Evolutionary conservation across 2,888 invertebrate genomes (phyloP), one percentile per base, ranked within the genome.

Genomic region (Drosophila infuscata): DNA sequence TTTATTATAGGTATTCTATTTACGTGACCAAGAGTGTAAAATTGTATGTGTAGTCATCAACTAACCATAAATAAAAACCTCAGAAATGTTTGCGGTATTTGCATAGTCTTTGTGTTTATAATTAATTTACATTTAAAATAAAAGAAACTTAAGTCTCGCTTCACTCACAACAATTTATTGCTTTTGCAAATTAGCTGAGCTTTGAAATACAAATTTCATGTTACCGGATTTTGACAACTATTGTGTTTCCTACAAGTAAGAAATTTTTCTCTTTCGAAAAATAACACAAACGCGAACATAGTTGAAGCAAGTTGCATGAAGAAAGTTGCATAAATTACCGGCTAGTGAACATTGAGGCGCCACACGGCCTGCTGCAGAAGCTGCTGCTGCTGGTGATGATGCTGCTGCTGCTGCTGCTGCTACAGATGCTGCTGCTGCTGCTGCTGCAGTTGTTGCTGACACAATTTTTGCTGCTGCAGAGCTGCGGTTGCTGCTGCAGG

Each of bases 381-480:
- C 68, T 65, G 68, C 70, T 65, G 68, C 70, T 78, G 70, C 56
- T 57, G 67, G 30, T 59, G 73, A 12, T 61, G 70, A 33, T 60
- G 67, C 30, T 59, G 73, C 29, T 60, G 70, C 33, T 62, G 60
- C 33, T 60, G 58, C 11, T 54, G 56, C n/a, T 51, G 74, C 32
- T 35, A 70, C 66, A 70, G 82, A 80, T 76, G 72, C 65, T 71
- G 82, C 81, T 76, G 72, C 65, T 71, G 82, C 81, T 76, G 80
- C 75, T 70, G 72, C 78, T 84, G 87, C 83, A 83, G 66, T 17
- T 71, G 74, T 66, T 88, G 87, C 88, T 89, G 89, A 90, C 89
- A 89, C 86, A 90, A 79, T 82, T 85, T 84, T 83, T 70, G 76
- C 59, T 70, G 83, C 81, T 83, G 83, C 83, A 82, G 79, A 82